phyloP scores from a whole-genome alignment of 2,888 invertebrate species.

The Sarcophaga caerulescens region DNA sequence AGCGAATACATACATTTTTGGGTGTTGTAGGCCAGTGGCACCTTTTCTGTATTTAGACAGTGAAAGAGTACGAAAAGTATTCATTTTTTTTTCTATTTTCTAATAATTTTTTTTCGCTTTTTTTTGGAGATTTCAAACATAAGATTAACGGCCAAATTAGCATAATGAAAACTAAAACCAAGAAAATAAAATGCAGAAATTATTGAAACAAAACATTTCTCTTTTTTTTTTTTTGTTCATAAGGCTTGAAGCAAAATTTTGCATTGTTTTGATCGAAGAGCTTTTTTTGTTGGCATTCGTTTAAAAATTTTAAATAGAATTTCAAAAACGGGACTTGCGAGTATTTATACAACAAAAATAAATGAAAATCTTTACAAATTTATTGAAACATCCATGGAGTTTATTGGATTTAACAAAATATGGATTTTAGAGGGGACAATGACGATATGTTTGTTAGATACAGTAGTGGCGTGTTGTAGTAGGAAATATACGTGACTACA shows the following conservation, averaged over 20 bases:
- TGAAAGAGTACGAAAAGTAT: background rate
- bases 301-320: constrained; percentile 19
- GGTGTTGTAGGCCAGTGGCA: constrained; percentile 64
- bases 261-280: too few species aligned
- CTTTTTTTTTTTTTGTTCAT: background rate
- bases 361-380: too few species aligned
- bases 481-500: too few species aligned
- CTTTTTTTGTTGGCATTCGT: constrained; percentile 8
- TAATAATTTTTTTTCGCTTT: background rate
- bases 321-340: too few species aligned
- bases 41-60: constrained; percentile 43
- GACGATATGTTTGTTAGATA: rapidly evolving
- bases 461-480: too few species aligned
- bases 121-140: constrained; percentile 51
- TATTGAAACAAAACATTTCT: background rate
- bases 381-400: too few species aligned
- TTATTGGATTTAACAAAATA: too few species aligned
- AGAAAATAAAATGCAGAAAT: constrained; percentile 29
- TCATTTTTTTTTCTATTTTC: constrained; percentile 32
- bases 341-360: too few species aligned
- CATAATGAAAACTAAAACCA: constrained; percentile 56
- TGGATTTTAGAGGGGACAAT: too few species aligned
- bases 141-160: constrained; percentile 66
- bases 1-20: constrained; percentile 36
- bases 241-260: background rate